phyloP scores from a whole-genome alignment of 2,888 invertebrate species.

The Tetragnatha montana region DNA sequence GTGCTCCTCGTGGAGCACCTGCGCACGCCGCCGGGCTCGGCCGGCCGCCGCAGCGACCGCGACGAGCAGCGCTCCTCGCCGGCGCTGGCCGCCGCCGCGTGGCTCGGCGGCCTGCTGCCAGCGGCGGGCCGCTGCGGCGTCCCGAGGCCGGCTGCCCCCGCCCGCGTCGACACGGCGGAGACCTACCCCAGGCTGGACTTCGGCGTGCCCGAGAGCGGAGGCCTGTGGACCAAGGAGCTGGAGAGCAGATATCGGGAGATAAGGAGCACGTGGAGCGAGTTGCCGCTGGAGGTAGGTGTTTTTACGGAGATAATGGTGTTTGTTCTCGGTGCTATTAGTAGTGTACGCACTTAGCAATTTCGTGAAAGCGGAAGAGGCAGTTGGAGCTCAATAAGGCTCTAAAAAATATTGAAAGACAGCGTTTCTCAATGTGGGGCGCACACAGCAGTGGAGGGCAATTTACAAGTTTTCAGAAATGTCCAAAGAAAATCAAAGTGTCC shows the following conservation, averaged over 20 bases:
- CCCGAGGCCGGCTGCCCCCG: background rate
- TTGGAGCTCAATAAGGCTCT: too few relatives aligned
- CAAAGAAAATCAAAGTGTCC: too few relatives aligned
- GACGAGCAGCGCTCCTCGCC: background rate
- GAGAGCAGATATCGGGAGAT: slow-evolving; percentile 87
- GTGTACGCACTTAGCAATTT: too few relatives aligned
- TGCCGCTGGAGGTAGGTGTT: slow-evolving; percentile 83
- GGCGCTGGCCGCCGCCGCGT: background rate
- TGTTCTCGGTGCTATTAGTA: background rate
- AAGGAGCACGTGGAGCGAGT: slow-evolving; percentile 84
- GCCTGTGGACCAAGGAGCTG: slow-evolving; percentile 92
- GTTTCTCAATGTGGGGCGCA: too few relatives aligned
- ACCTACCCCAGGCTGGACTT: slow-evolving; percentile 59
- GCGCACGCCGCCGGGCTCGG: background rate
- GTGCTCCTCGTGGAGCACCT: slow-evolving; percentile 29
- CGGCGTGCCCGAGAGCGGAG: slow-evolving; percentile 75
- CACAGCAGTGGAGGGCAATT: too few relatives aligned
- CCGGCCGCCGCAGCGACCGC: background rate
- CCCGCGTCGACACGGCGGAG: slow-evolving; percentile 31
- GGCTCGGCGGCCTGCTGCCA: slow-evolving; percentile 14
- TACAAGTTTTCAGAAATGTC: too few relatives aligned
- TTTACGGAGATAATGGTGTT: background rate
- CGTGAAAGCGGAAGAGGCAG: too few relatives aligned
- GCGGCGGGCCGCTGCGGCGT: background rate
- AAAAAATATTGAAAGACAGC: too few relatives aligned